Evolutionary conservation across 2,888 invertebrate species (phyloP).

Genomic region (Tinea semifulvella): DNA sequence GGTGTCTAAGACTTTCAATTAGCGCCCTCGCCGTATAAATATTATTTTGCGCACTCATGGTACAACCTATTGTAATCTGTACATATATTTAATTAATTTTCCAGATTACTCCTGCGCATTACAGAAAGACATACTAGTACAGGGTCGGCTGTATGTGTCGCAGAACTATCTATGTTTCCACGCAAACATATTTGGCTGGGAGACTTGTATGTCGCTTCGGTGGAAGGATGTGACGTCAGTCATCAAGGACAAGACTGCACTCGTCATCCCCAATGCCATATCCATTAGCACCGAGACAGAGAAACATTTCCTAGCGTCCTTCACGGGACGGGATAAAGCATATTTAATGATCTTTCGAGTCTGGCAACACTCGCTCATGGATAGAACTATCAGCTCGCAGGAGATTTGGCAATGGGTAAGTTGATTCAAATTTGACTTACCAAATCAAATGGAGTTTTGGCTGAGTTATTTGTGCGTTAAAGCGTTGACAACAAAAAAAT

Average conservation of each 20-base stretch:
- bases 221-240: slow-evolving; percentile 93
- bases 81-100: neutral
- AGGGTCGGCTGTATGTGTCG: slow-evolving; percentile 94
- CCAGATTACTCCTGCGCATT: slow-evolving; percentile 97
- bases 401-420: slow-evolving; percentile 90
- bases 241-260: slow-evolving; percentile 89
- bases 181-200: slow-evolving; percentile 98
- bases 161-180: slow-evolving; percentile 97
- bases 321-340: slow-evolving; percentile 92
- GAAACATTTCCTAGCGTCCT: slow-evolving; percentile 94
- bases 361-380: slow-evolving; percentile 96
- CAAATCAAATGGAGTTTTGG: no score
- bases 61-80: no score
- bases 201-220: slow-evolving; percentile 83
- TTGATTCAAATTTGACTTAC: no score
- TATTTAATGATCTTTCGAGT: slow-evolving; percentile 95
- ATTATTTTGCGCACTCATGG: no score
- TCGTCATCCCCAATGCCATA: slow-evolving; percentile 95
- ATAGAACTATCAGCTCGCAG: slow-evolving; percentile 82
- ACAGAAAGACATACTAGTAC: slow-evolving; percentile 94
- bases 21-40: no score
- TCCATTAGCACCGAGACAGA: slow-evolving; percentile 83
- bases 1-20: no score
- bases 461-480: no score
- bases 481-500: no score